phyloP scores from a whole-genome alignment of 2,888 invertebrate genomes.

The Mimas tiliae region DNA sequence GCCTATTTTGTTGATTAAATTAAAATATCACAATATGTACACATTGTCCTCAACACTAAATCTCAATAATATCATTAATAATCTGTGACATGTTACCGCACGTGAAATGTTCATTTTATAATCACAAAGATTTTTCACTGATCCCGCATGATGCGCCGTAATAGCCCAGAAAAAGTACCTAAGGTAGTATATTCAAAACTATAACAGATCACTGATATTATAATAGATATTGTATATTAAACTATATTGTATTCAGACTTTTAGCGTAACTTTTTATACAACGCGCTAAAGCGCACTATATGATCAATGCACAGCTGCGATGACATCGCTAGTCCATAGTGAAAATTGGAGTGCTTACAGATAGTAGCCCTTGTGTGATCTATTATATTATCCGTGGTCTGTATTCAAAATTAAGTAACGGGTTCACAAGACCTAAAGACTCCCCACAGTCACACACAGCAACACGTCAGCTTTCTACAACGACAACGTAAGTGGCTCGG shows the following conservation, averaged over 20 bases:
- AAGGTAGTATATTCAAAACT: conserved; percentile 11
- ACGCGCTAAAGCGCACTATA: too few species aligned
- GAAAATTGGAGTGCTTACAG: too few species aligned
- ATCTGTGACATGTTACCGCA: conserved; percentile 54
- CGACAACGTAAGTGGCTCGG: conserved; percentile 40
- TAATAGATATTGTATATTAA: too few species aligned
- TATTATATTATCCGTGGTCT: neutral
- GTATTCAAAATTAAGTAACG: neutral
- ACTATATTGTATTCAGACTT: too few species aligned
- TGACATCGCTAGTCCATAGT: too few species aligned
- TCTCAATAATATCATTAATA: conserved; percentile 70
- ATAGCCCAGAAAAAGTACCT: conserved; percentile 30
- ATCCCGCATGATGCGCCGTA: conserved; percentile 43
- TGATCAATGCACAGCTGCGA: too few species aligned
- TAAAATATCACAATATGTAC: conserved; percentile 85
- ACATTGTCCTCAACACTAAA: conserved; percentile 72
- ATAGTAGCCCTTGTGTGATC: too few species aligned
- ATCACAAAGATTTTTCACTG: conserved; percentile 53
- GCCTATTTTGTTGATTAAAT: conserved; percentile 79
- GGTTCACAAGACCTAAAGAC: conserved; percentile 31
- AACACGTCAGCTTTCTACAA: conserved; percentile 21
- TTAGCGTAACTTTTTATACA: too few species aligned
- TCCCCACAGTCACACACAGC: conserved; percentile 9
- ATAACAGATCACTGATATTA: too few species aligned
- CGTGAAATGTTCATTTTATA: conserved; percentile 40